phyloP scores from a whole-genome alignment of 2,113 vertebrate genomes.

The Agapornis roseicollis region DNA sequence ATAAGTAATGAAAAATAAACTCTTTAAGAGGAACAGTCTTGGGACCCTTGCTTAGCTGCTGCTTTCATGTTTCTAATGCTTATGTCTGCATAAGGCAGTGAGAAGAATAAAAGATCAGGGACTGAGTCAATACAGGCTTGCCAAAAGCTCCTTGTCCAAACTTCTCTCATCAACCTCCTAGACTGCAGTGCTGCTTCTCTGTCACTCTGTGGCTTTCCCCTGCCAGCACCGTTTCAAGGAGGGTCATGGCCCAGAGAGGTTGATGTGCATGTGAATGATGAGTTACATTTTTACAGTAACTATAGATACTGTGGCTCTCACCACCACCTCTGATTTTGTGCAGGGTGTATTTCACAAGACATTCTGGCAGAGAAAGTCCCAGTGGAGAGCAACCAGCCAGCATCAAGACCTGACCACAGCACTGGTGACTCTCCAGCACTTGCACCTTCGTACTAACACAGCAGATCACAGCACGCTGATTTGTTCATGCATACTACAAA shows the following conservation, averaged over 20 bases:
- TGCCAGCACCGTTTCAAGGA: not conserved
- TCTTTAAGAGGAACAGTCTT: not conserved
- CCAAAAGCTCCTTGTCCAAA: not conserved
- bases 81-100: not conserved
- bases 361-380: not conserved
- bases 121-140: not conserved
- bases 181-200: not conserved
- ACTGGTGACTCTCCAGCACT: fast-evolving
- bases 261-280: not conserved
- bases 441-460: not conserved
- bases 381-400: not conserved
- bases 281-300: not conserved
- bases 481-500: not conserved
- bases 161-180: not conserved
- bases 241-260: not conserved
- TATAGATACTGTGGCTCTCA: not conserved
- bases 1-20: not conserved
- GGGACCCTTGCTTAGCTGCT: not conserved
- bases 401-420: fast-evolving
- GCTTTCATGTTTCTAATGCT: not conserved
- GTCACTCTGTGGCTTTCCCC: not conserved
- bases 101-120: not conserved
- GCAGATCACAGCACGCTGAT: fast-evolving
- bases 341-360: not conserved
- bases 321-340: not conserved